These are phyloP conservation scores for Meliscaeva auricollis DNA, from an alignment of 2,888 invertebrate species.

Conservation along the genomic window DNA sequence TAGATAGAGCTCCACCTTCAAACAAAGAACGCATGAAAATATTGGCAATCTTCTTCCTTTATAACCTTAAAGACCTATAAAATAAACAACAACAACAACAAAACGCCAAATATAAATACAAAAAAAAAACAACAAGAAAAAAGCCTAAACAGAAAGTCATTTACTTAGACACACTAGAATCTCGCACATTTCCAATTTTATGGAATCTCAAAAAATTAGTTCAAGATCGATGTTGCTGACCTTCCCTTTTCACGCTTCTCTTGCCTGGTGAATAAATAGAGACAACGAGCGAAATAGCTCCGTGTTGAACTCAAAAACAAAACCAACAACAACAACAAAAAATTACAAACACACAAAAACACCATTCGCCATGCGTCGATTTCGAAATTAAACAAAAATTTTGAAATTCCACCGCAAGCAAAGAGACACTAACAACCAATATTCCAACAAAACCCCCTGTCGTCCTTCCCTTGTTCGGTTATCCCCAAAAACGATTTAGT, in stretches of 20 bases:
- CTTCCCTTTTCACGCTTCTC: slow-evolving; percentile 52
- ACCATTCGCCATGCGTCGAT: slow-evolving; percentile 63
- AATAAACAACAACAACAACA: slow-evolving; percentile 9
- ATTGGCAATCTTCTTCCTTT: slow-evolving; percentile 44
- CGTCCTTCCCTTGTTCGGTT: background rate
- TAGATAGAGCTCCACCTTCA: background rate
- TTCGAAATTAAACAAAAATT: slow-evolving; percentile 74
- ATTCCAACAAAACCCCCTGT: slow-evolving; percentile 31
- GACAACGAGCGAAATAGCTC: slow-evolving; percentile 19
- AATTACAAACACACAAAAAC: slow-evolving; percentile 31
- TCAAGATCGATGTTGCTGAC: slow-evolving; percentile 74
- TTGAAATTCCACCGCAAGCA: slow-evolving; percentile 68
- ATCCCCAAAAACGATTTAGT: slow-evolving; percentile 9
- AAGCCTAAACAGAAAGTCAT: slow-evolving; percentile 44
- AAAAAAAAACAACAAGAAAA: background rate
- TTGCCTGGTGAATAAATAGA: slow-evolving; percentile 17
- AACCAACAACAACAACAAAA: slow-evolving; percentile 29
- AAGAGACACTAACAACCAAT: slow-evolving; percentile 44
- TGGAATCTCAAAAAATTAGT: slow-evolving; percentile 71
- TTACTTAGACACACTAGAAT: slow-evolving; percentile 34
- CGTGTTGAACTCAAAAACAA: slow-evolving; percentile 20
- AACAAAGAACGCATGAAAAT: slow-evolving; percentile 12
- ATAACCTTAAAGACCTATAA: slow-evolving; percentile 33
- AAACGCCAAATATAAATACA: background rate
- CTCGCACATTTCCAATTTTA: slow-evolving; percentile 54